phyloP scores from a whole-genome alignment of 2,113 vertebrate species.

The Prietella phreatophila region DNA sequence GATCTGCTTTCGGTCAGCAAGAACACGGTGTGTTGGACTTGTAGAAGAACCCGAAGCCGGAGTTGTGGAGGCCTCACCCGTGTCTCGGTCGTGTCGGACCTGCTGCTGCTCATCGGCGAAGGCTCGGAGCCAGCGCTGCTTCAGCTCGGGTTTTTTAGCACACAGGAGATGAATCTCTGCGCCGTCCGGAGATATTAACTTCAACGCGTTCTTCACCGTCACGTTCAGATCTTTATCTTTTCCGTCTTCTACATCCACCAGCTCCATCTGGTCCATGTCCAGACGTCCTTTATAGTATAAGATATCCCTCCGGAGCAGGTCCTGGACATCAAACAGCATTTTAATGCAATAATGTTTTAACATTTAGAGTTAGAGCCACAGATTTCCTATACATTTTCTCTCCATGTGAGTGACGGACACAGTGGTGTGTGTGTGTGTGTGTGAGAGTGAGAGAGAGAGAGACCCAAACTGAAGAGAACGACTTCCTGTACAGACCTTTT shows the following conservation, averaged over 20 bases:
- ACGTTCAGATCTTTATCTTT: conserved; percentile 90
- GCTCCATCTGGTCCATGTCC: conserved; percentile 87
- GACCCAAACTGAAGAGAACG: not conserved
- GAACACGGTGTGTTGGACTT: not conserved
- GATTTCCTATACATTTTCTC: not conserved
- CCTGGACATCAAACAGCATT: conserved; percentile 66
- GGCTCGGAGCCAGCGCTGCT: conserved; percentile 89
- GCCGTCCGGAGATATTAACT: conserved; percentile 68
- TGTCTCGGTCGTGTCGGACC: conserved; percentile 87
- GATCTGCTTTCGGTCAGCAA: not conserved
- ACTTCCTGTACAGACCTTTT: conserved; percentile 80
- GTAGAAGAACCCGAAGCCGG: not conserved
- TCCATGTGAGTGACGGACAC: too few relatives aligned
- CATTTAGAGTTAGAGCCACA: not conserved
- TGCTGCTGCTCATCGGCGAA: conserved; percentile 87
- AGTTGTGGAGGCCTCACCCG: conserved; percentile 70
- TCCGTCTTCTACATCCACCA: conserved; percentile 86
- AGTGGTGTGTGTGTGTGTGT: not conserved
- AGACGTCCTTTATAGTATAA: conserved; percentile 91
- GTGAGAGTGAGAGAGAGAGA: too few relatives aligned
- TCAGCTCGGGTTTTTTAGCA: conserved; percentile 90
- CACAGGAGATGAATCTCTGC: conserved; percentile 86
- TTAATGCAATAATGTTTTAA: not conserved
- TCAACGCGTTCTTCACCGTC: conserved; percentile 88
- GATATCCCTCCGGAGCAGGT: conserved; percentile 89